Evolutionary conservation across 1,140 invertebrate species (phyloP).

Genomic region (Arion vulgaris): DNA sequence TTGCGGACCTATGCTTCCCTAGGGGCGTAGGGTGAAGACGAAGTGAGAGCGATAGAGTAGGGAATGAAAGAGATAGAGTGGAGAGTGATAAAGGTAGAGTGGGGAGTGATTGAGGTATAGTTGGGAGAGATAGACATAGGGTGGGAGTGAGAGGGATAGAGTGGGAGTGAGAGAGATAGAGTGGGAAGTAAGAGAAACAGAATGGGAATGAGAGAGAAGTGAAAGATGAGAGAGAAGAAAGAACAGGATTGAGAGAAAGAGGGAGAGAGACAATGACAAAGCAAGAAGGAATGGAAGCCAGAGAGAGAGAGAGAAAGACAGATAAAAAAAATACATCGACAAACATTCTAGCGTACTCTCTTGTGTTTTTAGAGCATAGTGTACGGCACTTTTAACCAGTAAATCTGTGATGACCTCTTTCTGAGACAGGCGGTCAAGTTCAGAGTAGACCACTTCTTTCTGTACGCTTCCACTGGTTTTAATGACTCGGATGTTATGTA

Average conservation of each 20-base stretch:
- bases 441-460: constrained; percentile 63
- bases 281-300: not conserved
- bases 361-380: constrained; percentile 70
- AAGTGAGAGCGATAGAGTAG: too few relatives aligned
- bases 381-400: constrained; percentile 72
- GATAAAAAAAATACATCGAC: not conserved
- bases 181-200: too few relatives aligned
- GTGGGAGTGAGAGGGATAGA: too few relatives aligned
- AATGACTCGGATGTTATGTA: constrained; percentile 53
- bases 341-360: constrained; percentile 53
- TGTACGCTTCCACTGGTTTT: constrained; percentile 56
- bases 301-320: too few relatives aligned
- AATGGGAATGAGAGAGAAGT: too few relatives aligned
- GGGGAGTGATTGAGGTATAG: too few relatives aligned
- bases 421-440: constrained; percentile 64
- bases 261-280: not conserved
- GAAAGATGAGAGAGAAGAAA: not conserved
- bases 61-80: too few relatives aligned
- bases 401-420: constrained; percentile 70
- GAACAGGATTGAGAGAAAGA: not conserved
- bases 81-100: too few relatives aligned
- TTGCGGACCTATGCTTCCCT: too few relatives aligned
- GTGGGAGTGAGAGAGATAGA: too few relatives aligned
- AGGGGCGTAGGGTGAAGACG: too few relatives aligned
- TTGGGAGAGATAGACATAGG: too few relatives aligned